A percentile compares a stretch with the other conserved stretches of the same genome.
phyloP scores from a whole-genome alignment of 2,113 vertebrate species.

The Macquaria ambigua region DNA sequence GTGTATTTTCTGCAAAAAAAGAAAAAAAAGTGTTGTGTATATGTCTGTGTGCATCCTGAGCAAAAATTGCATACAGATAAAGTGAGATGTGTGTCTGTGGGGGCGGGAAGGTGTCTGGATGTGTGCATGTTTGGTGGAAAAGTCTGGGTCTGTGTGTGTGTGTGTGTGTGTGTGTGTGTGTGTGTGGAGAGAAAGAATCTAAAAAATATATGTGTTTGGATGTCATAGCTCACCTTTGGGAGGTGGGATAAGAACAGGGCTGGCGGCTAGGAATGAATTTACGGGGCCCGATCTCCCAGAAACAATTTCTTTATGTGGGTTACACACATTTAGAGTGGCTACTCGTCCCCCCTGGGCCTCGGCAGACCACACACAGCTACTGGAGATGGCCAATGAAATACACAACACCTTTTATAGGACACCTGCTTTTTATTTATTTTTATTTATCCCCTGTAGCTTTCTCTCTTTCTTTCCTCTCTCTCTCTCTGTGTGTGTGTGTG shows the following conservation, averaged over 20 bases:
- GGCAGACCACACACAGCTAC: slow-evolving; percentile 68
- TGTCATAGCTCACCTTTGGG: slow-evolving; percentile 78
- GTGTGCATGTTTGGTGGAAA: slow-evolving; percentile 17
- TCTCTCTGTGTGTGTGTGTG: no score
- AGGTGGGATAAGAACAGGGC: slow-evolving; percentile 75
- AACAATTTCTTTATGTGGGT: slow-evolving; percentile 83
- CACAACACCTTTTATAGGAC: slow-evolving; percentile 75
- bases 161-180: slow-evolving; percentile 12
- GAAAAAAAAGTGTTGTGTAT: background rate
- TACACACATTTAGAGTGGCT: slow-evolving; percentile 82
- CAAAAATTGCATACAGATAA: slow-evolving; percentile 31
- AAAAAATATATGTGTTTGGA: slow-evolving; percentile 75
- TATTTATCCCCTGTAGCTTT: slow-evolving; percentile 65
- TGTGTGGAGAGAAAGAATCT: slow-evolving; percentile 25
- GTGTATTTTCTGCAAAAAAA: slow-evolving; percentile 15
- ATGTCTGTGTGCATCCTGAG: slow-evolving; percentile 11
- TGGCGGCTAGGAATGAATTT: slow-evolving; percentile 79
- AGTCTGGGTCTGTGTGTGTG: background rate
- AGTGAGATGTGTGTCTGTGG: slow-evolving; percentile 26
- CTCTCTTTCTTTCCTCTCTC: background rate
- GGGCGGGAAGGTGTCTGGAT: slow-evolving; percentile 16
- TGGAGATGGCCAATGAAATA: slow-evolving; percentile 74
- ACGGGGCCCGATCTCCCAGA: slow-evolving; percentile 75
- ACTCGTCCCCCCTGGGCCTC: slow-evolving; percentile 61
- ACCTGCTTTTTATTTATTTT: slow-evolving; percentile 78